phyloP scores from a whole-genome alignment of 2,797 vertebrate genomes.

The Peromyscus melanophrys region DNA sequence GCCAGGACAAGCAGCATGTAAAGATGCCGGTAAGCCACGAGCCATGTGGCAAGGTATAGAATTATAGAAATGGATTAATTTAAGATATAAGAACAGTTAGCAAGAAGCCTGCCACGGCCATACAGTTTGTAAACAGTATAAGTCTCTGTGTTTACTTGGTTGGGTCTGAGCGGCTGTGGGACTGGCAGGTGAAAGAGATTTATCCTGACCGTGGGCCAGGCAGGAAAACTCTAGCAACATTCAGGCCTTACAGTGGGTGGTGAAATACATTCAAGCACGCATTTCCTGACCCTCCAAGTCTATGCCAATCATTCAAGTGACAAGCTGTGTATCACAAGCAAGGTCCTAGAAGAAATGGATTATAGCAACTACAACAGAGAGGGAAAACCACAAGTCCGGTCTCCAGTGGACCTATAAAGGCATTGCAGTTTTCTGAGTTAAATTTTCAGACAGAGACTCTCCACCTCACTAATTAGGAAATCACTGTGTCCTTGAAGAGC shows the following conservation, averaged over 20 bases:
- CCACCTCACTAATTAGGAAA: conserved; percentile 10
- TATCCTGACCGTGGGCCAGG: too few species aligned
- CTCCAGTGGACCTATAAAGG: not conserved
- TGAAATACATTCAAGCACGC: not conserved
- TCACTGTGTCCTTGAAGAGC: not conserved
- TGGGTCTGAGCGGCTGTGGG: too few species aligned
- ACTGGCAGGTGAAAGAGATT: too few species aligned
- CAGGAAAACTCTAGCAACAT: too few species aligned
- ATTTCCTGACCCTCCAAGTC: not conserved
- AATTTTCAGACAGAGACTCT: not conserved
- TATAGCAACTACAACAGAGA: not conserved
- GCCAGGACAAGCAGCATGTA: too few species aligned
- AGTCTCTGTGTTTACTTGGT: too few species aligned
- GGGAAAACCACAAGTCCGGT: not conserved
- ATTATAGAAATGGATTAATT: too few species aligned
- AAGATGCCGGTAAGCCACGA: too few species aligned
- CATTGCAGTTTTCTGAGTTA: not conserved
- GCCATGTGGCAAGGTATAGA: too few species aligned
- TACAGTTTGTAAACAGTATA: too few species aligned
- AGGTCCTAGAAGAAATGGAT: not conserved
- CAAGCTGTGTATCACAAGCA: not conserved
- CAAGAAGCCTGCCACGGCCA: too few species aligned
- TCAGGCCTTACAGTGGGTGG: not conserved
- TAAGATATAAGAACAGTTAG: too few species aligned
- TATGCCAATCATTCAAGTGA: not conserved